Conservation (phyloP, 2,113 vertebrate genomes). For the Sinocyclocheilus maitianheensis region DNA sequence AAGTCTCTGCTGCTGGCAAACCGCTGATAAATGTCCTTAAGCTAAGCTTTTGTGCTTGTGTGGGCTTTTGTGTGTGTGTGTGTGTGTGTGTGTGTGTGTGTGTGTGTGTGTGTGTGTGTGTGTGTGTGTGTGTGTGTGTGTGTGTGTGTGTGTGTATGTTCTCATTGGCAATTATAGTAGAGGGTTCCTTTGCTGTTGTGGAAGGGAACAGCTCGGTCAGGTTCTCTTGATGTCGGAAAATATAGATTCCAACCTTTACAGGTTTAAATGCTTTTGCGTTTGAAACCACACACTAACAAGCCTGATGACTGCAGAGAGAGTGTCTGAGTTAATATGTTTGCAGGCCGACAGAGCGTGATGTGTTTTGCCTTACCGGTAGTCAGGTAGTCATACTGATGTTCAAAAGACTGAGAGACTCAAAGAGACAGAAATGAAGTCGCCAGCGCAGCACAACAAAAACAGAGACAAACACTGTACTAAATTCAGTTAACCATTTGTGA, state of each 20-base stretch:
- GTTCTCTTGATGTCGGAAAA: conserved; percentile 40
- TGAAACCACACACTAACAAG: not conserved
- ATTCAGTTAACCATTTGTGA: not conserved
- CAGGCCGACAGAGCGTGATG: not conserved
- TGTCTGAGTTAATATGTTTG: not conserved
- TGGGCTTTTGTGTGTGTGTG: not conserved
- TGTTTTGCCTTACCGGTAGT: not conserved
- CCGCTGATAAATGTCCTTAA: conserved; percentile 46
- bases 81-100: not conserved
- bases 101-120: not conserved
- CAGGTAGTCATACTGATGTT: not conserved
- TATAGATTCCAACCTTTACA: conserved; percentile 16
- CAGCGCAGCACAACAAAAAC: not conserved
- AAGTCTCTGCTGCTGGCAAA: conserved; percentile 39
- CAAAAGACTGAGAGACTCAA: not conserved
- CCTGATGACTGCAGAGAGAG: not conserved
- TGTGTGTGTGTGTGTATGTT: conserved; percentile 1
- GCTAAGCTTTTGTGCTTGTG: conserved; percentile 27
- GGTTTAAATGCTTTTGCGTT: conserved; percentile 12
- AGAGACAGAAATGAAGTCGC: not conserved
- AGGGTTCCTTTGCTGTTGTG: conserved; percentile 19
- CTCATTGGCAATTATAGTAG: conserved; percentile 37
- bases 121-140: not conserved
- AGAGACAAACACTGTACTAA: not conserved
- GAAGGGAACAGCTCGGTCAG: not conserved